phyloP scores from a whole-genome alignment of 2,797 vertebrate species.

The Cheracebus regulus region DNA sequence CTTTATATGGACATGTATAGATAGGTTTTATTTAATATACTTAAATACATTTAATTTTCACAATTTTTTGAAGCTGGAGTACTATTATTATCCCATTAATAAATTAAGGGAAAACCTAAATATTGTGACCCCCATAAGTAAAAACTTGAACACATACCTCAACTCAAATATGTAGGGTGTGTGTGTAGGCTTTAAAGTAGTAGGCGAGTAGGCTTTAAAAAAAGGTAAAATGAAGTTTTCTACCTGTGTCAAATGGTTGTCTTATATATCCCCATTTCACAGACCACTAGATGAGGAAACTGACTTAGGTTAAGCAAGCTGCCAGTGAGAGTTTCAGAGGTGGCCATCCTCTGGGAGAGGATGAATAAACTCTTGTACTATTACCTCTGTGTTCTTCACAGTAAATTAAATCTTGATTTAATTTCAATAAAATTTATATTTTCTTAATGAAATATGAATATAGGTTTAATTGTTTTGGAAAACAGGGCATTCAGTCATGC shows the following conservation, averaged over 20 bases:
- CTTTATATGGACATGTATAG: background rate
- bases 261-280: background rate
- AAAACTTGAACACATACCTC: background rate
- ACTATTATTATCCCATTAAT: background rate
- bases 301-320: background rate
- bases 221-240: background rate
- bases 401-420: slow-evolving; percentile 6
- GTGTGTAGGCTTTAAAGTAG: no score
- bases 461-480: slow-evolving; percentile 2
- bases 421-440: slow-evolving; percentile 20
- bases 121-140: background rate
- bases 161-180: background rate
- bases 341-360: background rate
- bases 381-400: background rate
- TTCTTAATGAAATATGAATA: background rate
- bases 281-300: background rate
- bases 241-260: background rate
- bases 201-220: background rate
- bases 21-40: background rate
- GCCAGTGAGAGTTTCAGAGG: background rate
- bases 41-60: background rate
- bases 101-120: background rate
- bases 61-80: background rate
- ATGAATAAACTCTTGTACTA: slow-evolving; percentile 10
- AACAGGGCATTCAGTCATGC: background rate